Evolutionary conservation across 2,888 invertebrate species (phyloP), one percentile per base, ranked within the genome.

Genomic region (Drosophila hamatofila): DNA sequence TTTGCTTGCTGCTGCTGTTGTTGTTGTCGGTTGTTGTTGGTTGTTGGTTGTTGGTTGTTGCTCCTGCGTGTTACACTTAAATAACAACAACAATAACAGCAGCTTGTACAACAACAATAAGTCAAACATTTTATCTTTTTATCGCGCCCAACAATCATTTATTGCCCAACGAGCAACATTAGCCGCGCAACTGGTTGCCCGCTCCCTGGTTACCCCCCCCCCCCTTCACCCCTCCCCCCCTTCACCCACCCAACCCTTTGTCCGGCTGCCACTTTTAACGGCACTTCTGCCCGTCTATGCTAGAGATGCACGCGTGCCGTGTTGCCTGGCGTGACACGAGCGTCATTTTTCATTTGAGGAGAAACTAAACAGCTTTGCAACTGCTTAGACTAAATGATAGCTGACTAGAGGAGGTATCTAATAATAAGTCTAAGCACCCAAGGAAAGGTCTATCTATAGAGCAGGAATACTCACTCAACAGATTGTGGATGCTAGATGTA

Each of bases 101-200:
- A 64, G 64, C 63, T 56, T 65, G 64, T 75, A 56, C 76, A 76
- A 79, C 72, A 76, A 74, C 81, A 83, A 83, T 72, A 76, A 78
- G 79, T 79, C 78, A 78, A 88, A 86, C 67, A 84, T 88, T 90
- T 91, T 90, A 90, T 90, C 90, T 90, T 89, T 87, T 91, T 90
- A 91, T 91, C 91, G 86, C 90, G 72, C 75, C 74, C 63, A 88
- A 87, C 84, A 90, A 91, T 90, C 90, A 85, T 91, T 91, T 91
- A 91, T 90, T 90, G 80, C 89, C 80, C 72, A 84, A 81, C 79
- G 48, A 49, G 48, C 46, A 25, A 46, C 46, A 46, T 46, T 74
- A 48, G 27, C 78, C 70, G 75, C 72, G 72, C 76, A 66, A 73
- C 74, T 78, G 61, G 58, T 58, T 58, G 58, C 48, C 48, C 58